A percentile compares a stretch with the other conserved stretches of the same genome.
These are phyloP conservation scores for Himalopsyche kuldschensis DNA, from an alignment of 2,888 invertebrate genomes.

Conservation along the genomic window DNA sequence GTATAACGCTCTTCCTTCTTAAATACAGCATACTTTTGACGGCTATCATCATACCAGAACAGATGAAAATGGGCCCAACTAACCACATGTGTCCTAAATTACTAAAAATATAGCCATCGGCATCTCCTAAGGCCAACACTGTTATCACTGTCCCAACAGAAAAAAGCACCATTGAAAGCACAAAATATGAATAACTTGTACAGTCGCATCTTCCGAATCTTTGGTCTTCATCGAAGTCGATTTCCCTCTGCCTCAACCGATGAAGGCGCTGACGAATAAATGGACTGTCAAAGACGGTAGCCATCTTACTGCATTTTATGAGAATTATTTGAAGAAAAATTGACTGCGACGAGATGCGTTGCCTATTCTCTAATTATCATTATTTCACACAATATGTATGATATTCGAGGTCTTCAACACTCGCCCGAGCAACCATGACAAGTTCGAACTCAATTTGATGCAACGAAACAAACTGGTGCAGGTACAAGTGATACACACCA, in stretches of 20 bases:
- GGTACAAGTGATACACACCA: too few species aligned
- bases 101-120: conserved; percentile 62
- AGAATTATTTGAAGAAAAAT: not conserved
- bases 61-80: conserved; percentile 68
- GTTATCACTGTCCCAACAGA: conserved; percentile 67
- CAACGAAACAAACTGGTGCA: not conserved
- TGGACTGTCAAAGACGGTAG: conserved; percentile 65
- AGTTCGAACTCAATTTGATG: not conserved
- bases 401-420: not conserved
- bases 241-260: conserved; percentile 61
- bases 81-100: conserved; percentile 71
- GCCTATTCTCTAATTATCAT: conserved; percentile 17
- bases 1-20: conserved; percentile 66
- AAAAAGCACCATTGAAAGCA: conserved; percentile 64
- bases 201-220: conserved; percentile 68
- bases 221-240: conserved; percentile 62
- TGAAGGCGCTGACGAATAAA: conserved; percentile 64
- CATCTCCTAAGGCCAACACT: conserved; percentile 64
- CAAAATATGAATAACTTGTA: conserved; percentile 67
- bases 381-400: not conserved
- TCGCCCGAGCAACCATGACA: not conserved
- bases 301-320: conserved; percentile 51
- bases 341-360: not conserved
- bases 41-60: conserved; percentile 69
- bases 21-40: conserved; percentile 69